A percentile compares a stretch with the other conserved stretches of the same genome.
phyloP scores from a whole-genome alignment of 2,888 invertebrate species.

The Drosophila kuntzei region DNA sequence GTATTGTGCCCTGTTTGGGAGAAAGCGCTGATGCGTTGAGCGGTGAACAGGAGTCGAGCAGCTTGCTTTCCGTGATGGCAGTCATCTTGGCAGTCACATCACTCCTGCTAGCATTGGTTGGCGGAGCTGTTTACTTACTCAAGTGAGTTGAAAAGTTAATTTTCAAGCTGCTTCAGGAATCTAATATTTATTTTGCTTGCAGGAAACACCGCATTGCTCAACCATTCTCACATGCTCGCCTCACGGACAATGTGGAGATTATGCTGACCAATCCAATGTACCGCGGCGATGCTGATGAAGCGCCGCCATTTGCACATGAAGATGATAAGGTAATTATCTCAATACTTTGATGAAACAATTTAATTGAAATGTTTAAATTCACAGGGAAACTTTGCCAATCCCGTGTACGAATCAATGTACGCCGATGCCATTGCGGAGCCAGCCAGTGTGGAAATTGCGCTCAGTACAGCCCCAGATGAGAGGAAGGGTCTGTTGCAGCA shows the following conservation, averaged over 20 bases:
- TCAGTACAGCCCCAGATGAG: slow-evolving; percentile 86
- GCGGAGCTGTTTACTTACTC: slow-evolving; percentile 83
- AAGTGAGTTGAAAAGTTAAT: slow-evolving; percentile 83
- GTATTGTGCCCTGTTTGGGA: slow-evolving; percentile 82
- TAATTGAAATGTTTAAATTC: slow-evolving; percentile 38
- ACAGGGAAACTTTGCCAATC: slow-evolving; percentile 93
- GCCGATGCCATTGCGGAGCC: slow-evolving; percentile 84
- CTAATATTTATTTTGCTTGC: slow-evolving; percentile 42
- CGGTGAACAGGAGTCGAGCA: slow-evolving; percentile 70
- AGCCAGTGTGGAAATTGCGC: slow-evolving; percentile 78
- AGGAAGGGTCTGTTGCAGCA: slow-evolving; percentile 87
- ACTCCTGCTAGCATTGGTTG: slow-evolving; percentile 81
- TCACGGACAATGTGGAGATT: slow-evolving; percentile 94
- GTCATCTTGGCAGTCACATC: slow-evolving; percentile 79
- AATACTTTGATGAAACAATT: not conserved
- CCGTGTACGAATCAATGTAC: slow-evolving; percentile 94
- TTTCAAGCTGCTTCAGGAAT: too few relatives aligned
- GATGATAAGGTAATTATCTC: slow-evolving; percentile 87
- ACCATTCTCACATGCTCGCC: slow-evolving; percentile 91
- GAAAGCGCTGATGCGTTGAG: slow-evolving; percentile 84
- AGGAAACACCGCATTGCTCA: slow-evolving; percentile 87
- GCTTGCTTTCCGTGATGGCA: slow-evolving; percentile 81
- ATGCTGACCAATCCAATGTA: slow-evolving; percentile 92
- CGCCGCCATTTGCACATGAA: slow-evolving; percentile 87
- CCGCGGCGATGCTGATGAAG: slow-evolving; percentile 90